phyloP scores from a whole-genome alignment of 2,113 vertebrate genomes.

The Hippocampus comes region DNA sequence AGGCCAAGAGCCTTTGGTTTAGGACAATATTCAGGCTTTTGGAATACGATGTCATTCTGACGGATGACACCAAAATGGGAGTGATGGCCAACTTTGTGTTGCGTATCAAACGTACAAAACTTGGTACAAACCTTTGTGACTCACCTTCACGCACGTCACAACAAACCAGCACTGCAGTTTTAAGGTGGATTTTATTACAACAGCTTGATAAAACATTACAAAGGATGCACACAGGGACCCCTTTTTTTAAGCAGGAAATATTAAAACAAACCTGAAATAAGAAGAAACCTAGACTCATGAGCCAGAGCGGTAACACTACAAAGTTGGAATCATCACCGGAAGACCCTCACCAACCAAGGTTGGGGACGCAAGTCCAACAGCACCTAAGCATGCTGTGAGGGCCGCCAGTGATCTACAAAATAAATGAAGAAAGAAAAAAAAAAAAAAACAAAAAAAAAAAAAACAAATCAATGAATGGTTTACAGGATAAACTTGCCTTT shows the following conservation, averaged over 20 bases:
- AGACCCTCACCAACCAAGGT: constrained; percentile 95
- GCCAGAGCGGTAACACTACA: constrained; percentile 79
- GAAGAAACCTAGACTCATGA: constrained; percentile 84
- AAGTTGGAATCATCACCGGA: constrained; percentile 75
- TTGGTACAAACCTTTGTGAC: constrained; percentile 87
- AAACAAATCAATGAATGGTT: constrained; percentile 60
- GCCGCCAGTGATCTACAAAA: constrained; percentile 78
- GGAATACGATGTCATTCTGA: not conserved
- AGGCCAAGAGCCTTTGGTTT: not conserved
- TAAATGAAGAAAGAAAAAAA: constrained; percentile 45
- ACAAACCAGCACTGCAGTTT: constrained; percentile 88
- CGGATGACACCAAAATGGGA: not conserved
- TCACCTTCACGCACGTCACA: constrained; percentile 85
- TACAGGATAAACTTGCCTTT: constrained; percentile 98
- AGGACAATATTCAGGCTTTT: not conserved
- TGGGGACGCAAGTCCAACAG: constrained; percentile 99
- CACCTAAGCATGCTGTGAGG: constrained; percentile 91
- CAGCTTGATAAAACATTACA: constrained; percentile 90
- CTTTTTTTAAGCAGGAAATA: constrained; percentile 68
- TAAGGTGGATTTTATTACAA: constrained; percentile 96
- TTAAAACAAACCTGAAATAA: constrained; percentile 83
- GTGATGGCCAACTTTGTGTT: constrained; percentile 44
- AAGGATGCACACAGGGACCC: constrained; percentile 86
- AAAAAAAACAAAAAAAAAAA: not conserved
- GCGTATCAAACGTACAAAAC: constrained; percentile 14